These are phyloP conservation scores for Mus musculus DNA, from an alignment of 2,113 vertebrate species.

Conservation along the genomic window GRCm39 chr11:60697001-60697500, in stretches of 20 bases:
- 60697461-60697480: background rate
- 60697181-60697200: background rate
- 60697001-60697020: background rate
- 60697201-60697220: background rate
- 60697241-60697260: background rate
- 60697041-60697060: background rate
- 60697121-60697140: background rate
- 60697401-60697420: background rate
- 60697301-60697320: background rate
- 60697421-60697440: background rate
- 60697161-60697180: background rate
- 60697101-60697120: background rate
- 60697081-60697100: background rate
- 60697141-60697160: background rate
- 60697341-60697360: background rate
- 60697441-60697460: background rate
- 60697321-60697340: background rate
- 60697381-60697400: background rate
- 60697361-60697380: rapidly evolving
- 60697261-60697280: background rate
- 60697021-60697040: background rate
- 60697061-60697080: background rate
- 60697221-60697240: background rate
- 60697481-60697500: background rate
- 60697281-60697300: background rate